These are phyloP conservation scores for Microcaecilia unicolor DNA, from an alignment of 2,797 vertebrate genomes.

Conservation along the genomic window DNA sequence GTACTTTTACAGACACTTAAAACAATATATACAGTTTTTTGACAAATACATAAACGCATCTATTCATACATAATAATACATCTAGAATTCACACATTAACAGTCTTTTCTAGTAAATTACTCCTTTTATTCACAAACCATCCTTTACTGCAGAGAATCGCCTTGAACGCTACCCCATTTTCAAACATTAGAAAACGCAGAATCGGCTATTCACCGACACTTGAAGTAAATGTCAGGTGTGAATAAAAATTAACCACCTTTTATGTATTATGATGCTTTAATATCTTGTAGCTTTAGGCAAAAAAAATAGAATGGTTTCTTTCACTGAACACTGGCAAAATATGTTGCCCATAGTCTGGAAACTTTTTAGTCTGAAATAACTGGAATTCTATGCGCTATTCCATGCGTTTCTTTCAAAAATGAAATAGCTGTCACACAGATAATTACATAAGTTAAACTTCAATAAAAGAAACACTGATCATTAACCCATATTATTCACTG, in stretches of 20 bases:
- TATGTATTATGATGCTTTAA: no score
- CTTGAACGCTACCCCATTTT: slow-evolving; percentile 29
- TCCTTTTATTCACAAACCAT: slow-evolving; percentile 50
- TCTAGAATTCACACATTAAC: slow-evolving; percentile 43
- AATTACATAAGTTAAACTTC: no score
- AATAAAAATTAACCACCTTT: no score
- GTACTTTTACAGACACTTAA: slow-evolving; percentile 60
- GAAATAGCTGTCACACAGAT: no score
- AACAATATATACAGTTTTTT: slow-evolving; percentile 64
- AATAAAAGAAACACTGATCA: slow-evolving; percentile 6
- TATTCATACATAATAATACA: slow-evolving; percentile 54
- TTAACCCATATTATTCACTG: slow-evolving; percentile 13
- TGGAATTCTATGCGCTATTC: no score
- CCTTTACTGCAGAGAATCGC: slow-evolving; percentile 29
- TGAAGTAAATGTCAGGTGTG: no score
- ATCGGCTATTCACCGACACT: slow-evolving; percentile 26
- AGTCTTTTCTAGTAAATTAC: slow-evolving; percentile 49
- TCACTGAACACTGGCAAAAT: no score
- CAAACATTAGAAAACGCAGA: slow-evolving; percentile 19
- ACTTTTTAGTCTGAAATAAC: no score
- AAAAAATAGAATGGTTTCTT: no score
- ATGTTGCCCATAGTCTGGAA: no score
- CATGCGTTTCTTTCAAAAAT: no score
- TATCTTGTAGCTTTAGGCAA: no score
- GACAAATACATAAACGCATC: slow-evolving; percentile 66